Conservation (phyloP, 2,113 vertebrate genomes). For the Cinclus cinclus region DNA sequence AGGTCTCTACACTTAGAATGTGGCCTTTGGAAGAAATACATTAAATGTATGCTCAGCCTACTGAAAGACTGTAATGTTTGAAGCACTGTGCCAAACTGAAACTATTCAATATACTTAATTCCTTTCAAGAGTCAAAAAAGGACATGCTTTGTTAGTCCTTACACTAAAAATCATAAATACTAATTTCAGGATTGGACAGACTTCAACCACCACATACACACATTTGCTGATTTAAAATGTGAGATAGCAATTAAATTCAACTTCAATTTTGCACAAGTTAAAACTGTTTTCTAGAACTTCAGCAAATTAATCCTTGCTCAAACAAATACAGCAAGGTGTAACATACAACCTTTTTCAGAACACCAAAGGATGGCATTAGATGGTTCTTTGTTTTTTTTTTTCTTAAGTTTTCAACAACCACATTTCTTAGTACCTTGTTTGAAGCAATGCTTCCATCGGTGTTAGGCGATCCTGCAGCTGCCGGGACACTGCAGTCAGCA, state of each 20-base stretch:
- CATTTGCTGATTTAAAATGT: not conserved
- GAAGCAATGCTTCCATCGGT: slow-evolving; percentile 93
- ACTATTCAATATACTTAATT: not conserved
- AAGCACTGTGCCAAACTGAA: not conserved
- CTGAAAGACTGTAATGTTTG: not conserved
- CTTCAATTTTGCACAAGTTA: not conserved
- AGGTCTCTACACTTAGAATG: not conserved
- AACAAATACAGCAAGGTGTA: not conserved
- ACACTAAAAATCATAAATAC: not conserved
- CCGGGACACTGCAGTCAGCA: slow-evolving; percentile 91
- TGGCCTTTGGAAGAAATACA: not conserved
- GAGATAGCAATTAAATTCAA: not conserved
- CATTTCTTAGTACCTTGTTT: slow-evolving; percentile 84
- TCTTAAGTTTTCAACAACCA: not conserved
- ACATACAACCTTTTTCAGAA: not conserved
- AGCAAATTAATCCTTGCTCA: not conserved
- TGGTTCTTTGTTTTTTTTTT: not conserved
- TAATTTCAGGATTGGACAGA: not conserved
- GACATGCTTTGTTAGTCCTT: not conserved
- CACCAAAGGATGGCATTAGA: not conserved
- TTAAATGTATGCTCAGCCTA: not conserved
- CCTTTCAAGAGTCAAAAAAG: not conserved
- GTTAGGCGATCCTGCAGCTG: slow-evolving; percentile 96
- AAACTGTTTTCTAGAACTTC: not conserved
- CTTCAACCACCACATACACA: not conserved